A percentile compares a stretch with the other conserved stretches of the same genome.
Conservation (phyloP, 2,888 invertebrate genomes). For the Cinara cedri region DNA sequence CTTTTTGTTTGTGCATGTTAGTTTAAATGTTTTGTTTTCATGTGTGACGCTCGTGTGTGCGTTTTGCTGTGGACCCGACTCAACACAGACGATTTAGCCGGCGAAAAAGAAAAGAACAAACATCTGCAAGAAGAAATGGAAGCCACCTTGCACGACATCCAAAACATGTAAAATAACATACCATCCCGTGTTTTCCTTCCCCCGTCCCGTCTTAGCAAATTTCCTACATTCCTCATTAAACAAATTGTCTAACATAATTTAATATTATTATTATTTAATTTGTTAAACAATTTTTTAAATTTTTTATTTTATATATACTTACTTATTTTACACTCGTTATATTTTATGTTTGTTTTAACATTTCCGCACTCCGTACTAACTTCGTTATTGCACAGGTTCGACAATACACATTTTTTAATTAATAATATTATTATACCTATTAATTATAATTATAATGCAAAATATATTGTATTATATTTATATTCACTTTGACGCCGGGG, state of each 20-base stretch:
- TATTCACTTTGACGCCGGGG: not conserved
- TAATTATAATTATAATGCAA: not conserved
- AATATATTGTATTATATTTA: not conserved
- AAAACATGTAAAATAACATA: conserved; percentile 84
- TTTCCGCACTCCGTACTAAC: conserved; percentile 53
- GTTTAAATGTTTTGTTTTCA: conserved; percentile 60
- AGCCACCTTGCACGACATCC: conserved; percentile 97
- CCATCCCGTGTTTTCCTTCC: conserved; percentile 59
- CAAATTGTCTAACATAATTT: conserved; percentile 30
- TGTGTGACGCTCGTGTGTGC: conserved; percentile 55
- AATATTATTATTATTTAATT: conserved; percentile 57
- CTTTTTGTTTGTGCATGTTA: conserved; percentile 57
- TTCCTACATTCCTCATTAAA: conserved; percentile 58
- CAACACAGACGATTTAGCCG: conserved; percentile 89
- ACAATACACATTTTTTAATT: conserved; percentile 40
- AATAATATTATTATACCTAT: not conserved
- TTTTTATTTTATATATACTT: not conserved
- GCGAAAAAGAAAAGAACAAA: conserved; percentile 94
- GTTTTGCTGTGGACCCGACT: conserved; percentile 46
- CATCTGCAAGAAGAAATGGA: conserved; percentile 98
- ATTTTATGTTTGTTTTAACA: conserved; percentile 51
- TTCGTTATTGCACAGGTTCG: conserved; percentile 54
- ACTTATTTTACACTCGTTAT: conserved; percentile 35
- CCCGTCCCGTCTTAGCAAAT: conserved; percentile 60
- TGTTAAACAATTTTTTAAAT: conserved; percentile 32